Base-by-base conservation (phyloP, 2,797 vertebrate genomes). In the Myotis planiceps region DNA sequence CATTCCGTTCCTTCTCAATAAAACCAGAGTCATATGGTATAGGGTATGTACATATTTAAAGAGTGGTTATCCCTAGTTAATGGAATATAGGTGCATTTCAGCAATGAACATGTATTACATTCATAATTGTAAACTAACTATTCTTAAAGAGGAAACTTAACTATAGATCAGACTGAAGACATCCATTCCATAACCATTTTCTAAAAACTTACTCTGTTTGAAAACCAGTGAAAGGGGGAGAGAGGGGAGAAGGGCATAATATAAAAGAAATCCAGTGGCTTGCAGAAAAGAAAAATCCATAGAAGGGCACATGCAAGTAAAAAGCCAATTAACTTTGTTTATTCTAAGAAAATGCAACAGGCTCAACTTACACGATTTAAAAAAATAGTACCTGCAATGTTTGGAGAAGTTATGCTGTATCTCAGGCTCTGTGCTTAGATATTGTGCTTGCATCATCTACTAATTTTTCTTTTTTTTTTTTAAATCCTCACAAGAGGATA, bases 111-210 rank as follows among this genome's bases (percentile, higher is more conserved):
- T 21, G 7, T n/a, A 25, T 72, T 45, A 74, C 15, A 34, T 42
- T 76, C 25, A 72, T 45, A 91, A 39, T 9, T 55, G 6, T 84
- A 75, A 66, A 83, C 13, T 45, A 37, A 63, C 27, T 72, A 71
- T 66, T 90, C 65, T 92, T 87, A 84, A 90, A 87, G 60, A 63
- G 16, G 34, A 74, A 84, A 68, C 39, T 69, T 39, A 76, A 29
- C 58, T 92, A 92, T 16, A 92, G 23, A 42, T 66, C 12, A 80
- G 7, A 76, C 21, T 27, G 74, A 81, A 92, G 94, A 90, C 23
- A 75, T 58, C 13, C 47, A 68, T 76, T 49, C 27, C 47, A 92
- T 71, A 71, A 49, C 3, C 5, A 63, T 84, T 87, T 94, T 83
- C 29, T 84, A 80, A 76, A 95, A 93, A 15, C 1, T 34, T 51